Percentiles rank a stretch among this genome's conserved stretches.
Conservation (phyloP, 2,888 invertebrate species). For the Diadegma fenestrale region DNA sequence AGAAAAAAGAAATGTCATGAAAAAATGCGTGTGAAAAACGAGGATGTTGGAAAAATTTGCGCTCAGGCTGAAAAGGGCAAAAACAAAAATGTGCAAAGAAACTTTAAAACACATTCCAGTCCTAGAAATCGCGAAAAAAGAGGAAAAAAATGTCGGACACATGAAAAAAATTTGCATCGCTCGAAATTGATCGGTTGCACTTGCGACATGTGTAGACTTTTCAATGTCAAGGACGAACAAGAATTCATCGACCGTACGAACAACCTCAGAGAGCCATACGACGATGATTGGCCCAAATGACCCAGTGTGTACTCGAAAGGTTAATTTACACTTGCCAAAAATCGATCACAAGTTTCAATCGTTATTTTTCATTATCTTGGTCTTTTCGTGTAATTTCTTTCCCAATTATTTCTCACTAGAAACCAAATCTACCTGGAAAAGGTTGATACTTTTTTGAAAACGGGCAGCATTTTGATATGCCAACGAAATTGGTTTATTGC, state of each 20-base stretch:
- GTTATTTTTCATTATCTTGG: not conserved
- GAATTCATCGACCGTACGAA: conserved; percentile 21
- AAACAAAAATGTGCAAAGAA: conserved; percentile 12
- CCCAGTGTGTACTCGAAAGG: too few species aligned
- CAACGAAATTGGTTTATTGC: too few species aligned
- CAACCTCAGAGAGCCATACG: not conserved
- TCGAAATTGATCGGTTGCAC: conserved; percentile 46
- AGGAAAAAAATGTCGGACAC: not conserved
- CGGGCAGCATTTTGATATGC: too few species aligned
- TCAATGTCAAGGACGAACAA: conserved; percentile 40
- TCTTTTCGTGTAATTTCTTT: not conserved
- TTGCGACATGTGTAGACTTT: conserved; percentile 65
- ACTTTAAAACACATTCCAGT: conserved; percentile 4
- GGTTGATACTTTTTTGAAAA: too few species aligned
- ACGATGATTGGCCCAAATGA: not conserved
- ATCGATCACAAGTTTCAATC: not conserved
- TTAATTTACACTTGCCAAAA: not conserved
- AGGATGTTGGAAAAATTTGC: not conserved
- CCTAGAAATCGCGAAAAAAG: conserved; percentile 29
- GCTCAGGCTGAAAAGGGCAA: not conserved
- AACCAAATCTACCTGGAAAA: too few species aligned
- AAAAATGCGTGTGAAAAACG: conserved; percentile 10
- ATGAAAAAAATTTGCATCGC: conserved; percentile 14
- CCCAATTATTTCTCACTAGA: not conserved
- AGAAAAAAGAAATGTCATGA: not conserved